These are phyloP conservation scores for Echeneis naucrates DNA, from an alignment of 2,797 vertebrate genomes.

Conservation along the genomic window DNA sequence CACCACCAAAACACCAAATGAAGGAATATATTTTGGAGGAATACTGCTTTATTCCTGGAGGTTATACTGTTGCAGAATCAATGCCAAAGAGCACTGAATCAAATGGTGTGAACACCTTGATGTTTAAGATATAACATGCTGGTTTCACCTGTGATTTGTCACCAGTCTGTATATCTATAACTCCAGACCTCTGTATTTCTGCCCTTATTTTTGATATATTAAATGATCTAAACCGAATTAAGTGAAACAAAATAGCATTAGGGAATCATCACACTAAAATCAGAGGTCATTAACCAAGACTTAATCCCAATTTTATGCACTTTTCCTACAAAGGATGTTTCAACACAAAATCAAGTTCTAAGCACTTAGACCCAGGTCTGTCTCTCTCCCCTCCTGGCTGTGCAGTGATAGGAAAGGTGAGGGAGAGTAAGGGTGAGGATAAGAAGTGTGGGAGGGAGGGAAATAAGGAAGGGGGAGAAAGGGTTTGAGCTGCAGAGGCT, in stretches of 20 bases:
- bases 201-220: constrained; percentile 3
- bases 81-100: no score
- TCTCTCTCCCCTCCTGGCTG: constrained; percentile 58
- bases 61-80: no score
- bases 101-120: no score
- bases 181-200: not conserved
- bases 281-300: accelerated
- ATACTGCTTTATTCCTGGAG: no score
- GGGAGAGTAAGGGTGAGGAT: constrained; percentile 25
- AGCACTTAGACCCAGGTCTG: constrained; percentile 70
- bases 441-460: constrained; percentile 23
- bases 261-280: not conserved
- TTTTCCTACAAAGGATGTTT: not conserved
- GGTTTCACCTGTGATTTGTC: no score
- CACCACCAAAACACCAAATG: no score
- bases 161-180: not conserved
- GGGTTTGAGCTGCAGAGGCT: constrained; percentile 75
- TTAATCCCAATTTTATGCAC: not conserved
- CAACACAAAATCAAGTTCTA: not conserved
- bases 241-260: not conserved
- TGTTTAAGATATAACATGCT: no score
- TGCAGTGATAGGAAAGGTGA: constrained; percentile 46
- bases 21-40: no score
- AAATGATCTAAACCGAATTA: not conserved
- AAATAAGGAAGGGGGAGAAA: constrained; percentile 44